Percentiles rank a stretch among this genome's conserved stretches.
Evolutionary conservation across 1,140 invertebrate species (phyloP).

Genomic region (Dendrolimus kikuchii): DNA sequence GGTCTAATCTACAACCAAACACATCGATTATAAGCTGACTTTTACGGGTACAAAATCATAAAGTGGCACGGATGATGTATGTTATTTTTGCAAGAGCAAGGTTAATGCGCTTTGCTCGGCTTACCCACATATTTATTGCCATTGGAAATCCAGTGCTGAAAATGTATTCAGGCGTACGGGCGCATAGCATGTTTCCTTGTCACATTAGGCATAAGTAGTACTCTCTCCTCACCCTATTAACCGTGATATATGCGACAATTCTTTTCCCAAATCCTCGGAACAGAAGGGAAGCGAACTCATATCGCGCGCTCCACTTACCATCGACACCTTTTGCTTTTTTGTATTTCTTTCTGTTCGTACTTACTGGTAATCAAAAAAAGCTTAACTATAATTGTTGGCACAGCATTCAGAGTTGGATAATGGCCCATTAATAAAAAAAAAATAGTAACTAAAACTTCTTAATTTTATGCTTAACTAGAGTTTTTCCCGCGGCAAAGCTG

Average conservation of each 20-base stretch:
- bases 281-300: conserved; percentile 60
- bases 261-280: conserved; percentile 62
- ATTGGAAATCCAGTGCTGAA: conserved; percentile 54
- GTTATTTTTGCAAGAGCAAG: conserved; percentile 13
- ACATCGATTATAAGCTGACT: too few species aligned
- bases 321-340: conserved; percentile 23
- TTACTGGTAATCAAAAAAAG: too few species aligned
- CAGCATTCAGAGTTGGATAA: too few species aligned
- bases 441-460: too few species aligned
- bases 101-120: conserved; percentile 15
- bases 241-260: conserved; percentile 68
- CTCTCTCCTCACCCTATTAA: conserved; percentile 70
- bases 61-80: conserved; percentile 13
- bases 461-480: too few species aligned
- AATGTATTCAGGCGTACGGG: conserved; percentile 53
- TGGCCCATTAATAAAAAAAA: too few species aligned
- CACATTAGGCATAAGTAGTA: conserved; percentile 71
- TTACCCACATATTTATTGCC: conserved; percentile 54
- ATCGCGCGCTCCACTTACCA: conserved; percentile 46
- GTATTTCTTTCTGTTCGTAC: too few species aligned
- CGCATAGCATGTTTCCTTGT: conserved; percentile 62
- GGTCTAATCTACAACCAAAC: too few species aligned
- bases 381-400: too few species aligned
- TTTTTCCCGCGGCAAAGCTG: too few species aligned
- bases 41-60: conserved; percentile 11